Conservation (phyloP, 2,113 vertebrate species). For the Larimichthys crocea region DNA sequence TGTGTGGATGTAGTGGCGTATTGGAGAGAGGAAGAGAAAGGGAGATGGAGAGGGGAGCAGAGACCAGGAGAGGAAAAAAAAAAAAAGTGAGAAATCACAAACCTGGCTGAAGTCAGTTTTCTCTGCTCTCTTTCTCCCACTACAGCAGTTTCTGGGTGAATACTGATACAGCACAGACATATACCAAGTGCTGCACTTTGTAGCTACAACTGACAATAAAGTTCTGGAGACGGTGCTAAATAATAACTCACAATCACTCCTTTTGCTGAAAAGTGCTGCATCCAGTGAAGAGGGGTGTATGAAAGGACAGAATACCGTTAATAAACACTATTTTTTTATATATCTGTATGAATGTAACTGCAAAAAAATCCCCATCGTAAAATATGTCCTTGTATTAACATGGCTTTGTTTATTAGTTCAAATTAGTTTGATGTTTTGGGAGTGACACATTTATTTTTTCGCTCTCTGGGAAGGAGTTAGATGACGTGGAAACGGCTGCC, state of each 20-base stretch:
- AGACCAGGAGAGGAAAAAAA: conserved; percentile 12
- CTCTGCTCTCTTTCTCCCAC: conserved; percentile 39
- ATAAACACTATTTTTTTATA: background rate
- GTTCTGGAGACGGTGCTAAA: conserved; percentile 18
- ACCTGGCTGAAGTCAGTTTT: conserved; percentile 39
- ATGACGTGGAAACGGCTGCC: no score
- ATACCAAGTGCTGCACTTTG: conserved; percentile 35
- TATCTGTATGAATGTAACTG: background rate
- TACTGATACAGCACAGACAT: conserved; percentile 45
- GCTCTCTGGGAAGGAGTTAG: no score
- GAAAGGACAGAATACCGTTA: background rate
- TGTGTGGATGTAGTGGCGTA: conserved; percentile 17
- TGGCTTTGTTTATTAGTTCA: background rate
- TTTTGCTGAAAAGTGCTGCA: conserved; percentile 4
- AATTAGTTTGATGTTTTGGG: background rate
- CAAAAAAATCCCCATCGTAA: background rate
- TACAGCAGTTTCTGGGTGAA: conserved; percentile 53
- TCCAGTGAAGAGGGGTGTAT: background rate
- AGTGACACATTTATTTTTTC: background rate
- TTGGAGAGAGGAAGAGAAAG: conserved; percentile 19
- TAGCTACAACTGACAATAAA: conserved; percentile 16
- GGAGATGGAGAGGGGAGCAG: conserved; percentile 11
- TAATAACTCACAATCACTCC: conserved; percentile 4
- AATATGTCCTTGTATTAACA: background rate
- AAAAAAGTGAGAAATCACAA: conserved; percentile 43